Evolutionary conservation across 1,140 invertebrate genomes (phyloP), one percentile per base, ranked within the genome.

Genomic region (Harpegnathos saltator): DNA sequence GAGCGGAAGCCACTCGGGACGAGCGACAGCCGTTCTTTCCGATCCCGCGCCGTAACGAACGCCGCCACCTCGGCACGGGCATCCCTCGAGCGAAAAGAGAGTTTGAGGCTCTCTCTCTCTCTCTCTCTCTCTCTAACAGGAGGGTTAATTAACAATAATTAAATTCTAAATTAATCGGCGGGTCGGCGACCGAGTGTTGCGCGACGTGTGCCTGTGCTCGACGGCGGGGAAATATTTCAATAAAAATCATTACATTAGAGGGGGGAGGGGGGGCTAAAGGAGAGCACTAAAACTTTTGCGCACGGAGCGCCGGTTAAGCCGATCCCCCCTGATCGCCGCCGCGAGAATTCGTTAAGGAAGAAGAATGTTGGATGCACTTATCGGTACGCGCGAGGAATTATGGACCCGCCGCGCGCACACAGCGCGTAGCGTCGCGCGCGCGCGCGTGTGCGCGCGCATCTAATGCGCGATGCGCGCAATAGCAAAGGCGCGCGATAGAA

Each of bases 341-440:
- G 38, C 38, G 38, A 44, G 68, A 82, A 82, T 82, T 82, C 69
- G 29, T 73, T 82, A 82, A 82, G 78, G 69, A 82, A 82, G 78
- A 82, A 74, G 58, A 82, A 82, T 82, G 78, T 44, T 74, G 69
- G 44, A 50, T 82, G 78, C 69, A 69, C 54, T 82, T 74, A 63
- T 82, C 74, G 78, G 19, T 82, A 82, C 69, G 78, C 62, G 78
- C 26, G 44, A 38, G 12, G 69, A 82, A 82, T 82, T 50, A 38
- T 62, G 69, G 38, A 82, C 56, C 68, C 58, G 26, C 19, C 14
- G 22, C 29, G 29, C 29, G 22, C 29, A 5, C 29, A 33, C 29
- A 33, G 1, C 29, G 29, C 29, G 29, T n/a, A n/a, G n/a, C n/a
- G 9, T n/a, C 56, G 72, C 72, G 15, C 33, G 56, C 29, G 29